phyloP scores from a whole-genome alignment of 2,113 vertebrate species.

The Boulengeromyrus knoepffleri region DNA sequence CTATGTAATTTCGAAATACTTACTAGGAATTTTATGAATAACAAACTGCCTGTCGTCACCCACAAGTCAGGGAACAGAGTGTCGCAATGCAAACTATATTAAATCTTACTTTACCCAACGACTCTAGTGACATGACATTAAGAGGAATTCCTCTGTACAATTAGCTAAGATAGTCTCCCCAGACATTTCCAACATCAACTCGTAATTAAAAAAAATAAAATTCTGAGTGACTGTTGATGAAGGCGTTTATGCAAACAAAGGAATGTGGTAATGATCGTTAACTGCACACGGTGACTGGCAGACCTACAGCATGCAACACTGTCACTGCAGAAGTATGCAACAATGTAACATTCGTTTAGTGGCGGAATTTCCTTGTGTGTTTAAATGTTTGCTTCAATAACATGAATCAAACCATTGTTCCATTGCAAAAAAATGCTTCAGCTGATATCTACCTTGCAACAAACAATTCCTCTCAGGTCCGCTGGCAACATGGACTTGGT shows the following conservation, averaged over 20 bases:
- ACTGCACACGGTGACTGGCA: background rate
- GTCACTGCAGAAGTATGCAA: background rate
- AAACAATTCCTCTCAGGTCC: background rate
- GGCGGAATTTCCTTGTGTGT: background rate
- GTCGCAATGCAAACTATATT: background rate
- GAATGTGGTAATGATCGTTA: background rate
- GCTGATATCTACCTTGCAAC: background rate
- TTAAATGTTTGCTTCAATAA: background rate
- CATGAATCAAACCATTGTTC: background rate
- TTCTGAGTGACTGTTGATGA: background rate
- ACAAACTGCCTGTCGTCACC: background rate
- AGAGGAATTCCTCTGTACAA: background rate
- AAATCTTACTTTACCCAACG: background rate
- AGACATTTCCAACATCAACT: background rate
- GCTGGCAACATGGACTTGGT: background rate
- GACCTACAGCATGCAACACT: background rate
- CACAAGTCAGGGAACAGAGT: background rate
- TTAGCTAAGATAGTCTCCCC: background rate
- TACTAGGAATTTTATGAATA: background rate
- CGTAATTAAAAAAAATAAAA: background rate
- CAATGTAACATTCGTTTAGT: background rate
- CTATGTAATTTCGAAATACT: background rate
- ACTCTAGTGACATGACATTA: background rate
- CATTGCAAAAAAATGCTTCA: background rate
- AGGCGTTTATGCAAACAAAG: background rate